A percentile compares a stretch with the other conserved stretches of the same genome.
Conservation (phyloP, 2,113 vertebrate genomes). For the Myiopsitta monachus region DNA sequence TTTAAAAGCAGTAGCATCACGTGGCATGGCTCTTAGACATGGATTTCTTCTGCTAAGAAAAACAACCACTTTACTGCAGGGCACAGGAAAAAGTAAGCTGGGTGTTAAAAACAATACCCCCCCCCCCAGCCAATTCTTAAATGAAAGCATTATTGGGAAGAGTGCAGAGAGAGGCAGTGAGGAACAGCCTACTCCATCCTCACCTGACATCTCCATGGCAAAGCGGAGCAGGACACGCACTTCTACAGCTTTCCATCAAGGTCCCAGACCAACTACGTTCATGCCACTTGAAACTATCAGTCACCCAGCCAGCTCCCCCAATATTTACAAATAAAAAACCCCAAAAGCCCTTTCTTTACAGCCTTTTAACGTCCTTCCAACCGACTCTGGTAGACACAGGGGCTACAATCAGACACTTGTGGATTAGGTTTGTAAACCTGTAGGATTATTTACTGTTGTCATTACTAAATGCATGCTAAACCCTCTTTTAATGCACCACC, state of each 20-base stretch:
- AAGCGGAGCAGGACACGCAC: not conserved
- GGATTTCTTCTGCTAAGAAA: conserved; percentile 25
- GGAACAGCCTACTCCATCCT: not conserved
- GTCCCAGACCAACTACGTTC: not conserved
- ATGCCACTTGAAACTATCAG: not conserved
- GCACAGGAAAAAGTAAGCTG: conserved; percentile 18
- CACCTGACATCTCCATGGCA: not conserved
- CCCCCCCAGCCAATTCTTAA: not conserved
- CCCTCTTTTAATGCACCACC: not conserved
- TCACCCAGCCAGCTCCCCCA: not conserved
- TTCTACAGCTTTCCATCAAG: not conserved
- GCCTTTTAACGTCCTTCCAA: not conserved
- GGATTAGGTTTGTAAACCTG: conserved; percentile 65
- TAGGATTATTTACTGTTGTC: conserved; percentile 57
- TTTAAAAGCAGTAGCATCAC: conserved; percentile 49
- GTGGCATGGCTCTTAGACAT: conserved; percentile 45
- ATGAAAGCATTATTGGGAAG: not conserved
- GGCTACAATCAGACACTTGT: conserved; percentile 21
- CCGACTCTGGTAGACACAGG: not conserved
- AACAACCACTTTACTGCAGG: conserved; percentile 21
- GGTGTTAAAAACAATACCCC: not conserved
- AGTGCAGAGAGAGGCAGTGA: not conserved
- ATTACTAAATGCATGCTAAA: conserved; percentile 34
- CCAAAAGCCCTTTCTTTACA: not conserved
- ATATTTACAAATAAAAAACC: not conserved